These are phyloP conservation scores for Coregonus sp. DNA, from an alignment of 2,797 vertebrate species.

Conservation along the genomic window DNA sequence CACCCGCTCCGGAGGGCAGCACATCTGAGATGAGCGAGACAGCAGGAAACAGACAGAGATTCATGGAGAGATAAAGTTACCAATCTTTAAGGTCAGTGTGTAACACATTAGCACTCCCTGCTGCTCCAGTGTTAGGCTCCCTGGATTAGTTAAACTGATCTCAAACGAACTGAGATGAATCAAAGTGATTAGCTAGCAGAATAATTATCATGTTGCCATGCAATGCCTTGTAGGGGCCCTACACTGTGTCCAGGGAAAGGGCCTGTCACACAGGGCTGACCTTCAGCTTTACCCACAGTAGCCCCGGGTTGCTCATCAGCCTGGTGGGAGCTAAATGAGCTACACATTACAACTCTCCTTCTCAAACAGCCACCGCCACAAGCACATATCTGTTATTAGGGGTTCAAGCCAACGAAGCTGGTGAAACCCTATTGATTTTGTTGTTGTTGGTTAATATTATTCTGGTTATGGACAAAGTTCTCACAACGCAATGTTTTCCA, in stretches of 20 bases:
- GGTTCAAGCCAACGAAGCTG: no score
- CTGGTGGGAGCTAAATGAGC: constrained; percentile 40
- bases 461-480: no score
- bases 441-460: no score
- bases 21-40: constrained; percentile 77
- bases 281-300: constrained; percentile 59
- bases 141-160: constrained; percentile 59
- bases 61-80: constrained; percentile 63
- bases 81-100: constrained; percentile 74
- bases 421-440: no score
- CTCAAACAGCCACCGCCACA: background rate
- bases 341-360: constrained; percentile 29
- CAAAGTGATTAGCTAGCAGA: constrained; percentile 76
- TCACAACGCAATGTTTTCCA: no score
- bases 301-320: constrained; percentile 35
- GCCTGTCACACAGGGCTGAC: constrained; percentile 67
- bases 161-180: constrained; percentile 74
- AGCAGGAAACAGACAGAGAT: constrained; percentile 31
- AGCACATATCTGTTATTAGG: background rate
- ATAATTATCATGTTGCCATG: constrained; percentile 68
- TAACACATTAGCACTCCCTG: constrained; percentile 65
- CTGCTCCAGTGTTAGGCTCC: constrained; percentile 33
- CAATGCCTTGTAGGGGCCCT: constrained; percentile 57
- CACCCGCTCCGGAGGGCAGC: constrained; percentile 87
- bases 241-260: constrained; percentile 55